These are phyloP conservation scores for Poeciliopsis paucimaculata DNA, from an alignment of 2,797 vertebrate genomes.

Conservation along the genomic window DNA sequence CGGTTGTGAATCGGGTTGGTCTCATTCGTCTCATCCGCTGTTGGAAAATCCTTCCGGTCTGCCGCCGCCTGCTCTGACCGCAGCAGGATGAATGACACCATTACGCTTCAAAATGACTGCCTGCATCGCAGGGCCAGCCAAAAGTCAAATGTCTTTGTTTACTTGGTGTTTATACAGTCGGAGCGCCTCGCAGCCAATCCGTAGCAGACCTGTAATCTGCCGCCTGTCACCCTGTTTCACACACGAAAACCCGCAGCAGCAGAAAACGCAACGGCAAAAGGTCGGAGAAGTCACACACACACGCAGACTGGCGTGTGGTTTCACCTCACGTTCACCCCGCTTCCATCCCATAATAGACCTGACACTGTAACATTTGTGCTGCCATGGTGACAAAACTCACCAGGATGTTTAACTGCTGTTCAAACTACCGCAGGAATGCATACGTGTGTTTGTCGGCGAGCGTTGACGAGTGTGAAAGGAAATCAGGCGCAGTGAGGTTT, in stretches of 20 bases:
- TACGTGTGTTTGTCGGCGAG: conserved; percentile 23
- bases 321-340: conserved; percentile 52
- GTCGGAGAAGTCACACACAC: conserved; percentile 30
- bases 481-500: conserved; percentile 51
- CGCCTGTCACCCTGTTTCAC: conserved; percentile 26
- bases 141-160: conserved; percentile 69
- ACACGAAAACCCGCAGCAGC: conserved; percentile 9
- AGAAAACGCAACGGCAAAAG: conserved; percentile 27
- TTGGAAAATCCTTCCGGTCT: conserved; percentile 21
- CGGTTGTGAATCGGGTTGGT: background rate
- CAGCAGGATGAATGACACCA: conserved; percentile 48
- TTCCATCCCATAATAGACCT: conserved; percentile 53
- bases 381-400: conserved; percentile 58
- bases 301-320: conserved; percentile 38
- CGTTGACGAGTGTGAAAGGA: conserved; percentile 24
- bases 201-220: conserved; percentile 58
- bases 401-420: conserved; percentile 67
- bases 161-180: conserved; percentile 64
- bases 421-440: conserved; percentile 46
- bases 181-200: conserved; percentile 33
- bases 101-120: conserved; percentile 39
- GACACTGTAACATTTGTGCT: conserved; percentile 49
- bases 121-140: conserved; percentile 62
- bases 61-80: background rate
- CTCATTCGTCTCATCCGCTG: background rate